Percentiles rank a stretch among this genome's conserved stretches.
Conservation (phyloP, 2,797 vertebrate genomes). For the Pitangus sulphuratus region DNA sequence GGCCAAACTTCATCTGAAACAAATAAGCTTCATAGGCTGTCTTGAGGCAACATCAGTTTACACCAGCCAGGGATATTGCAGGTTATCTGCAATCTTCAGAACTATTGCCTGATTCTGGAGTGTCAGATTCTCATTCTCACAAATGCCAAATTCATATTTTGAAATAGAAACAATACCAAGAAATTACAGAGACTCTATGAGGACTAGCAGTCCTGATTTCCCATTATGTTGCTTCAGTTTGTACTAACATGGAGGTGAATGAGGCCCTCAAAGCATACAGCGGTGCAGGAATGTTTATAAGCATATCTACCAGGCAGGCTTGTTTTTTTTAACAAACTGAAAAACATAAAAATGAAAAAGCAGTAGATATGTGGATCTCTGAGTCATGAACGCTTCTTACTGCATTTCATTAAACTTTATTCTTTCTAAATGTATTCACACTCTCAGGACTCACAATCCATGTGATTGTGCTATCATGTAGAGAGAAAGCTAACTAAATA, state of each 20-base stretch:
- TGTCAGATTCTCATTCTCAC: neutral
- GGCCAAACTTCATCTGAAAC: neutral
- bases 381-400: neutral
- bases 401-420: slow-evolving; percentile 52
- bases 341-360: neutral
- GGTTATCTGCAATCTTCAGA: neutral
- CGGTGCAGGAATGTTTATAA: neutral
- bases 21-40: neutral
- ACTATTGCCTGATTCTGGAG: neutral
- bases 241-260: neutral
- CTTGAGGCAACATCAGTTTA: neutral
- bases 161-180: slow-evolving; percentile 5
- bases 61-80: neutral
- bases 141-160: neutral
- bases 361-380: slow-evolving; percentile 1
- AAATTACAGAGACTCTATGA: neutral
- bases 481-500: slow-evolving; percentile 10
- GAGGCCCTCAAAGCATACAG: neutral
- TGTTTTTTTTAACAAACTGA: neutral
- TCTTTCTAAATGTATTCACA: slow-evolving; percentile 35
- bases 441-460: slow-evolving; percentile 27
- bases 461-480: slow-evolving; percentile 26
- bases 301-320: neutral
- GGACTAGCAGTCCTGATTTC: neutral
- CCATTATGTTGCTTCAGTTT: neutral